Conservation (phyloP, 2,797 vertebrate species). For the Erethizon dorsatum region DNA sequence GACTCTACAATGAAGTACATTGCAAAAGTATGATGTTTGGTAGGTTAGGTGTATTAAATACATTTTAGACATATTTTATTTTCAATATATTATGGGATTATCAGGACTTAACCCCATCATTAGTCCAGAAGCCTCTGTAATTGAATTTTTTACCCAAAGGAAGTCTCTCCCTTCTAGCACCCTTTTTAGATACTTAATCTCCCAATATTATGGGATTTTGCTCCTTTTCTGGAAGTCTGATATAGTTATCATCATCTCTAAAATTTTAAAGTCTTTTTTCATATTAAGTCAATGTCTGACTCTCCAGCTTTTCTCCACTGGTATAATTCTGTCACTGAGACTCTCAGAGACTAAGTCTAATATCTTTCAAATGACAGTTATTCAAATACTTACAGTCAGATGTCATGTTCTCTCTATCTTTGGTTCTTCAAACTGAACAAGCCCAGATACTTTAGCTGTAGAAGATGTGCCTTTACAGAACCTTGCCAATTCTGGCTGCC, state of each 20-base stretch:
- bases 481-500: background rate
- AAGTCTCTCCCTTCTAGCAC: background rate
- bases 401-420: conserved; percentile 17
- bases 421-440: background rate
- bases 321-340: conserved; percentile 43
- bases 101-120: too few species aligned
- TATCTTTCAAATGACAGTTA: background rate
- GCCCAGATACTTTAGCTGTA: background rate
- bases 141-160: conserved; percentile 26
- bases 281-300: background rate
- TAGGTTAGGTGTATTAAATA: background rate
- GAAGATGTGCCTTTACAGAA: background rate
- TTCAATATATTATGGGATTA: background rate
- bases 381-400: background rate
- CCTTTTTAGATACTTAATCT: background rate
- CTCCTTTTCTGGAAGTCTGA: background rate
- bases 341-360: conserved; percentile 15
- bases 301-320: background rate
- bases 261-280: conserved; percentile 19
- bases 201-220: background rate
- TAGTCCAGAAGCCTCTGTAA: background rate
- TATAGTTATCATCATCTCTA: background rate
- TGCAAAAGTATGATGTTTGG: too few species aligned
- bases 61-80: background rate
- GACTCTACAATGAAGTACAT: background rate